Base-by-base conservation (phyloP, 2,113 vertebrate species). In the Myotis davidii region DNA sequence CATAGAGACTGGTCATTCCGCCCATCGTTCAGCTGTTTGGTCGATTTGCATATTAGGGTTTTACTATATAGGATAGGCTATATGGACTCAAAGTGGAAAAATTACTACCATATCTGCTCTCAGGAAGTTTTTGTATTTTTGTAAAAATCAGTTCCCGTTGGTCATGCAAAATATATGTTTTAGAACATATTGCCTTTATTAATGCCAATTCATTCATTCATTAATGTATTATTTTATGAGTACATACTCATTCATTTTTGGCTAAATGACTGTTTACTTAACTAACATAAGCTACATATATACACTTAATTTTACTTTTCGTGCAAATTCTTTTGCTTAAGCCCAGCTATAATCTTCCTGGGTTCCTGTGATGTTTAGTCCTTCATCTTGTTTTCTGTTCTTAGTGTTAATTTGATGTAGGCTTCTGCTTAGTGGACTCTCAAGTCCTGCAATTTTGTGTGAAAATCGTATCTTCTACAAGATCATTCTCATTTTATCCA, bases 401-500 rank as follows among this genome's bases (percentile, higher is more conserved):
- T 84, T 61, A 81, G 5, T 96, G 88, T 92, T 73, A 82, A 0
- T 76, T 69, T 94, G 65, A 79, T 73, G 21, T 42, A 76, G 48
- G 29, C n/a, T 27, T 72, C n/a, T 84, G 11, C 61, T 67, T 27
- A 89, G 16, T 81, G 14, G 21, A 93, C 59, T 82, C 39, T 76
- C 25, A 90, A 48, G 27, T 83, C 42, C 32, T 54, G n/a, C 48
- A 50, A 16, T 83, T 93, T 86, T 95, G 18, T 76, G 37, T 94
- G 70, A 92, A 83, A 95, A 79, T 87, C 18, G 2, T 83, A 29
- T 81, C 21, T 61, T 84, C 39, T 70, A 56, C 73, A 91, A 89
- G 59, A 87, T 56, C 17, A 17, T 86, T 91, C 45, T 93, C 50
- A 84, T 88, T 95, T 97, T 92, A 85, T 74, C 52, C 61, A 48